Evolutionary conservation across 2,797 vertebrate species (phyloP), one percentile per base, ranked within the genome.

Genomic region (Taeniopygia guttata): DNA sequence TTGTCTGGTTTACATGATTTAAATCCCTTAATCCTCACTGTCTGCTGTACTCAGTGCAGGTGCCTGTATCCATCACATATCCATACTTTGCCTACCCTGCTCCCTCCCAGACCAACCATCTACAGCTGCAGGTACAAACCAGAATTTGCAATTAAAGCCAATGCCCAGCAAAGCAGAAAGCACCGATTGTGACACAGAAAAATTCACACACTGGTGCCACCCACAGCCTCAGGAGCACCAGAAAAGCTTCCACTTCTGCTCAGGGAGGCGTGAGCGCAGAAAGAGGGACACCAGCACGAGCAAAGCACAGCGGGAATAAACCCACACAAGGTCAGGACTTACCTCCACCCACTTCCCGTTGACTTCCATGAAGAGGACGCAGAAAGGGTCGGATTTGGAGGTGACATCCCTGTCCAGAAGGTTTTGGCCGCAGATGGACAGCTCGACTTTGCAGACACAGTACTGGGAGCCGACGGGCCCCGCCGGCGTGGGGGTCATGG

Each of bases 331-430:
- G 16, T 3, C 38, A 63, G 49, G 38, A 51, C 98, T 97, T 96
- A 99, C 99, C 99, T 99, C 99, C 66, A 98, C 98, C 99, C 99
- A 99, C 96, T 99, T 99, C 87, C 98, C 98, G 0, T 99, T 98
- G 86, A 98, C 98, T 93, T 99, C 99, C 68, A 98, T 97, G 96
- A 99, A 99, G 83, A 99, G 98, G 79, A 99, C 99, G 2, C 99
- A 99, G 98, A 99, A 99, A 1, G 99, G 99, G 97, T 99, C 99
- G 0, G 99, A 99, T 97, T 99, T 99, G 93, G 99, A 99, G 68
- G 99, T 99, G 78, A 99, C 99, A 17, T 99, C 99, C 40, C 99
- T 98, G 96, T 99, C 99, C 94, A 99, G 98, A 55, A 99, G 98
- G 97, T 96, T 99, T 63, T 98, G 96, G 46, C 99, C 99, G 0